Evolutionary conservation across 2,888 invertebrate genomes (phyloP).

Genomic region (Agriopis aurantiaria): DNA sequence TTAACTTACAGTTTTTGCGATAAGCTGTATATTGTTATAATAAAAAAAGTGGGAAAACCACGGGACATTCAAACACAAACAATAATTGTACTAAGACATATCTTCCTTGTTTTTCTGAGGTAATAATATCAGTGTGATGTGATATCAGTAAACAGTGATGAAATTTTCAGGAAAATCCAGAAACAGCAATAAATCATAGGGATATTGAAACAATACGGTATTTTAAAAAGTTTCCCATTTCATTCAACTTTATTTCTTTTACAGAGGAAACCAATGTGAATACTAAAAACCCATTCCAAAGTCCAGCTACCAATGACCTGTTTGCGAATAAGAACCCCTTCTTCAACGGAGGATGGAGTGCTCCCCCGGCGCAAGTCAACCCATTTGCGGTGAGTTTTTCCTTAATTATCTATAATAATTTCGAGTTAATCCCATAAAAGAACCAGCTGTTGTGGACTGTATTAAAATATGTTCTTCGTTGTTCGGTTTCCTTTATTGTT

Average conservation of each 20-base stretch:
- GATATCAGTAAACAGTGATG: too few relatives aligned
- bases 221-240: background rate
- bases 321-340: conserved; percentile 81
- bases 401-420: background rate
- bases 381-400: conserved; percentile 77
- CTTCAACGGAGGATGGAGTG: conserved; percentile 79
- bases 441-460: background rate
- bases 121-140: too few relatives aligned
- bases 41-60: too few relatives aligned
- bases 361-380: conserved; percentile 67
- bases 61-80: too few relatives aligned
- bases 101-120: too few relatives aligned
- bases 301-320: conserved; percentile 73
- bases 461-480: too few relatives aligned
- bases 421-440: background rate
- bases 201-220: background rate
- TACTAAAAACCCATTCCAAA: conserved; percentile 84
- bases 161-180: too few relatives aligned
- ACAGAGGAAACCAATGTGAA: conserved; percentile 72
- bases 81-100: too few relatives aligned
- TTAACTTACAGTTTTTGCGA: too few relatives aligned
- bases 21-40: too few relatives aligned
- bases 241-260: conserved; percentile 50
- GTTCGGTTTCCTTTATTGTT: too few relatives aligned
- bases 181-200: too few relatives aligned